phyloP scores from a whole-genome alignment of 2,113 vertebrate genomes.

The Gymnobelideus leadbeateri region DNA sequence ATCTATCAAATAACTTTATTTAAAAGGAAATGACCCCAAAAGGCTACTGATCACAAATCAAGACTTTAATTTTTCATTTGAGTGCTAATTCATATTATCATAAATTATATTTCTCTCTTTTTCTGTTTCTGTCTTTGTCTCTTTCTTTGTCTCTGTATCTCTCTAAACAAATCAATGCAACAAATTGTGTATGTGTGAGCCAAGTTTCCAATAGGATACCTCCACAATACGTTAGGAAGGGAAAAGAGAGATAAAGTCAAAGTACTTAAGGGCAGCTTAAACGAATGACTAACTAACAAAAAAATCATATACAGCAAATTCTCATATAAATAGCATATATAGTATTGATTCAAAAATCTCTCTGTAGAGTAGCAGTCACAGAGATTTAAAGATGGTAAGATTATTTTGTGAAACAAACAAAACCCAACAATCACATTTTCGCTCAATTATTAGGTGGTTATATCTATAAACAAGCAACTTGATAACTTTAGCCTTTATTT shows the following conservation, averaged over 20 bases:
- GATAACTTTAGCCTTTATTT: neutral
- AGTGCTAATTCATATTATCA: neutral
- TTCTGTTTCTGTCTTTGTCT: neutral
- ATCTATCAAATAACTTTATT: neutral
- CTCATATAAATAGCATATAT: neutral
- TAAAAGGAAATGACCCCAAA: neutral
- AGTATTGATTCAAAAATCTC: conserved; percentile 3
- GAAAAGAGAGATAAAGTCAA: conserved; percentile 15
- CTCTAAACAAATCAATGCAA: neutral
- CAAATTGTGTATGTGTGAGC: neutral
- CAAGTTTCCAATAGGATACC: neutral
- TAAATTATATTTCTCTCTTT: neutral
- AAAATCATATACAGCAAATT: neutral
- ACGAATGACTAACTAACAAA: neutral
- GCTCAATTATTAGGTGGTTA: neutral
- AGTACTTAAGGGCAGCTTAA: conserved; percentile 10
- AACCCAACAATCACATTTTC: neutral
- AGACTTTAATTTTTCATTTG: neutral
- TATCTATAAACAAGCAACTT: neutral
- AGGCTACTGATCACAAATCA: neutral
- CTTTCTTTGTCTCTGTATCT: neutral
- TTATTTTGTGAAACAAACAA: neutral
- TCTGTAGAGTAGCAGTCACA: neutral
- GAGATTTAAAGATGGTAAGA: conserved; percentile 27
- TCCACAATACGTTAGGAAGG: neutral